phyloP scores from a whole-genome alignment of 2,113 vertebrate genomes.

The Pterocles gutturalis region DNA sequence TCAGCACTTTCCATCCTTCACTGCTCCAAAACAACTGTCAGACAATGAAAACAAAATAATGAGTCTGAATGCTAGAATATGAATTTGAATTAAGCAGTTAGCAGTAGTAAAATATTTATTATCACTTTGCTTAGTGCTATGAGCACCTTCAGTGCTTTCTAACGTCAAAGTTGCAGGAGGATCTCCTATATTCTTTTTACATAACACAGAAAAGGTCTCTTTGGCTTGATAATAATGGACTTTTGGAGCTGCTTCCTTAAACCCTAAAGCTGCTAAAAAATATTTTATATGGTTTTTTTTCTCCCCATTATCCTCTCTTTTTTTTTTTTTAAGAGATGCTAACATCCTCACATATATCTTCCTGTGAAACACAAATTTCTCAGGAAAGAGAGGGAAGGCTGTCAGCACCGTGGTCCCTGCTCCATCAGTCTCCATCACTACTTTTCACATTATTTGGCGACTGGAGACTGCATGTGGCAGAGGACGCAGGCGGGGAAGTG shows the following conservation, averaged over 20 bases:
- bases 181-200: neutral
- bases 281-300: neutral
- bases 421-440: neutral
- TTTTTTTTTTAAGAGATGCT: neutral
- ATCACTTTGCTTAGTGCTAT: neutral
- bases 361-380: neutral
- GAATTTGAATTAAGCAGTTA: neutral
- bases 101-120: neutral
- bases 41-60: conserved; percentile 1
- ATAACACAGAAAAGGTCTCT: neutral
- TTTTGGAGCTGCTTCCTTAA: neutral
- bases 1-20: neutral
- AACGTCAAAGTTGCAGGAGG: neutral
- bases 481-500: neutral
- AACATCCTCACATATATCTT: neutral
- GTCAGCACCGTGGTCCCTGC: neutral
- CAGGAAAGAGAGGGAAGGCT: neutral
- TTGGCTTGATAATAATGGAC: neutral
- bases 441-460: neutral
- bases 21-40: neutral
- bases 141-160: neutral
- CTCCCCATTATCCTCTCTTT: neutral
- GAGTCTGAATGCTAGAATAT: neutral
- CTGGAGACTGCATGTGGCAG: neutral
- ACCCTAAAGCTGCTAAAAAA: neutral